phyloP scores from a whole-genome alignment of 2,888 invertebrate species.

The Ornithoptera alexandrae region DNA sequence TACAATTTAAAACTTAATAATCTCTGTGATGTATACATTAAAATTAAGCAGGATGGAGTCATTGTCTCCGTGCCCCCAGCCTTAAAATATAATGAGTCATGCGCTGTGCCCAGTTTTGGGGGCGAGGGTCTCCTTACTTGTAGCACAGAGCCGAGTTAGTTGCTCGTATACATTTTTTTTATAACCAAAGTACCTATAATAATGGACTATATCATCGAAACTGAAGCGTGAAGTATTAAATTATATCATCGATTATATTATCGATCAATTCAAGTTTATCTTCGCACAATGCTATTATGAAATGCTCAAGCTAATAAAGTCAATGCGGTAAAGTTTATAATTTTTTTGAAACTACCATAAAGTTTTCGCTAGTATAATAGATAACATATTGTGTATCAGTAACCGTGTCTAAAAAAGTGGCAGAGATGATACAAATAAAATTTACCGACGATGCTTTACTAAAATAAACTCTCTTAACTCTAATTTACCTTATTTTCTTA shows the following conservation, averaged over 20 bases:
- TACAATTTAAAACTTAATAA: neutral
- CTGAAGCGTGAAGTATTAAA: neutral
- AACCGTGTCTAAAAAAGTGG: too few relatives aligned
- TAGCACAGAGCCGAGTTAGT: neutral
- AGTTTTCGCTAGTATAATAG: too few relatives aligned
- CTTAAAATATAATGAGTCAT: slow-evolving; percentile 19
- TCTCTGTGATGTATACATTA: neutral
- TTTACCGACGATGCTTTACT: too few relatives aligned
- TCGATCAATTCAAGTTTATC: too few relatives aligned
- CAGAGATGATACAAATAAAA: too few relatives aligned
- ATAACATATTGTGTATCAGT: too few relatives aligned
- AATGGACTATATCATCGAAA: neutral
- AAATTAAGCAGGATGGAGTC: slow-evolving; percentile 13
- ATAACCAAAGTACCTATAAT: neutral
- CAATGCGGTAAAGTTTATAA: too few relatives aligned
- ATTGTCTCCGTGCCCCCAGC: slow-evolving; percentile 7
- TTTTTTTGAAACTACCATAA: too few relatives aligned
- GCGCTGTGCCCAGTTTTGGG: slow-evolving; percentile 16
- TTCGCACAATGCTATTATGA: too few relatives aligned
- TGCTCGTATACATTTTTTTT: neutral
- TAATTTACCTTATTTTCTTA: too few relatives aligned
- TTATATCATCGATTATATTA: neutral
- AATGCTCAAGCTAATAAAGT: too few relatives aligned
- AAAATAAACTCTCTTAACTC: too few relatives aligned
- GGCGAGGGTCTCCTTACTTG: slow-evolving; percentile 20